These are phyloP conservation scores for Artibeus lituratus DNA, from an alignment of 2,797 vertebrate species.

Conservation along the genomic window DNA sequence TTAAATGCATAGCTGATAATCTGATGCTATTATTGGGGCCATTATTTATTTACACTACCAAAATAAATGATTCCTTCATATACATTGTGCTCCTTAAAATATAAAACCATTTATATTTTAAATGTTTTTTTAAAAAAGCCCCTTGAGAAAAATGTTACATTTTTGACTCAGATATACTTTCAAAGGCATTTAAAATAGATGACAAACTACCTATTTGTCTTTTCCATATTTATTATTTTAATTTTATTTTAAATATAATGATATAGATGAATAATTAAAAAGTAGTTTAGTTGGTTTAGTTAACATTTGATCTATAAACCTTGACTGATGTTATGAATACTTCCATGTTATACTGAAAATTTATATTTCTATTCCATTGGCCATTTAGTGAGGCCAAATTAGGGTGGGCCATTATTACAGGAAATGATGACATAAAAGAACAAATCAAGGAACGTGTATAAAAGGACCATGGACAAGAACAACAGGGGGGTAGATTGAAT, in stretches of 20 bases:
- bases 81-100: not conserved
- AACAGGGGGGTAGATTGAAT: no score
- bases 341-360: not conserved
- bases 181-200: not conserved
- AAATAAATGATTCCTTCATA: not conserved
- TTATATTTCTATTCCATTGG: not conserved
- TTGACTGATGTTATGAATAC: not conserved
- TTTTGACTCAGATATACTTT: not conserved
- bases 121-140: not conserved
- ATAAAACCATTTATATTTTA: not conserved
- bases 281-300: not conserved
- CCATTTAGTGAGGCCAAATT: not conserved
- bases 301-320: not conserved
- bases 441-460: no score
- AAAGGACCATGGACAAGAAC: no score
- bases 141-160: not conserved
- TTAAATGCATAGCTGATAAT: not conserved
- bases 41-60: not conserved
- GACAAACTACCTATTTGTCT: not conserved
- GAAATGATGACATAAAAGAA: not conserved
- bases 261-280: not conserved
- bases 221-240: not conserved
- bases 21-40: not conserved
- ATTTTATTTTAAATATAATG: not conserved
- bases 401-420: not conserved